Evolutionary conservation across 2,797 vertebrate species (phyloP).

Genomic region (Otus scops): DNA sequence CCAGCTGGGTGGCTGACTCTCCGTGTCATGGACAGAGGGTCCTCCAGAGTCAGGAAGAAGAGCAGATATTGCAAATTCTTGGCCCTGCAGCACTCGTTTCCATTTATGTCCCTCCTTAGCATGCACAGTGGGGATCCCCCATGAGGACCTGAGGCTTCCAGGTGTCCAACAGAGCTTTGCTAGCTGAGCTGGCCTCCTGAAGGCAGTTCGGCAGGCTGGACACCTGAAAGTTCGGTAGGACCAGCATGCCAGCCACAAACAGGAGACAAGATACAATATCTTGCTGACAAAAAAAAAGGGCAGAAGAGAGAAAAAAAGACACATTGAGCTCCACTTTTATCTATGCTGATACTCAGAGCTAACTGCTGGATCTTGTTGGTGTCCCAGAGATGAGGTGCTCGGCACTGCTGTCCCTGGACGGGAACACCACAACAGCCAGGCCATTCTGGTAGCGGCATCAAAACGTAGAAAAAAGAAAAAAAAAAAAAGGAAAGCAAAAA

Average conservation of each 20-base stretch:
- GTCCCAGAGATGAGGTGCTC: neutral
- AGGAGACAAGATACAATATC: neutral
- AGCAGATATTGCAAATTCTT: neutral
- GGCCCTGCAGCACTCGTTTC: neutral
- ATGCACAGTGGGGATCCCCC: neutral
- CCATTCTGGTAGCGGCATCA: neutral
- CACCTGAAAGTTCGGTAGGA: neutral
- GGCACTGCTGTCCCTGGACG: neutral
- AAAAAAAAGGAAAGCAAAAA: neutral
- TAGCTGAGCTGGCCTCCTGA: neutral
- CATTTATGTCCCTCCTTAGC: neutral
- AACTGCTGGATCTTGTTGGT: neutral
- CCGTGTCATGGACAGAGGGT: fast-evolving
- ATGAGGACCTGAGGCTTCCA: neutral
- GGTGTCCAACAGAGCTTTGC: neutral
- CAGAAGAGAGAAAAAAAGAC: neutral
- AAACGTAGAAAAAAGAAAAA: neutral
- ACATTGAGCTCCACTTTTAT: neutral
- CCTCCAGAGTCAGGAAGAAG: neutral
- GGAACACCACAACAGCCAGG: fast-evolving
- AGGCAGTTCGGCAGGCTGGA: neutral
- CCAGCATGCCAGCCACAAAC: neutral
- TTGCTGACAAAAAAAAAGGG: too few relatives aligned
- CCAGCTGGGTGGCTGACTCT: fast-evolving
- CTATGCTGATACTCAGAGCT: neutral